Evolutionary conservation across 2,113 vertebrate genomes (phyloP).

Genomic region (Poeciliopsis retropinna): DNA sequence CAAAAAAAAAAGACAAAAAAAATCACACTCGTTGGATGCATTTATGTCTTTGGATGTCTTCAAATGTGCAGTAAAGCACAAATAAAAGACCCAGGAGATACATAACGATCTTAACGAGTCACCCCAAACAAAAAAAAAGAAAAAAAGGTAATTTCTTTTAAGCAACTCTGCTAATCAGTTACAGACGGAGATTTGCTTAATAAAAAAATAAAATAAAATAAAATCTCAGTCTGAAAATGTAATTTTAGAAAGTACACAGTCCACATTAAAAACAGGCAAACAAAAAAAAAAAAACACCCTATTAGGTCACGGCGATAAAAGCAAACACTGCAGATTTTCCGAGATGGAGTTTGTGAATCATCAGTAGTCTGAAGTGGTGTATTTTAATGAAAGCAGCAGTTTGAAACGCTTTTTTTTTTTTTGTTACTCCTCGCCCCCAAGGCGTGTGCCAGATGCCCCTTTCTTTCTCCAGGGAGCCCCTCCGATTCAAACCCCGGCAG

Average conservation of each 20-base stretch:
- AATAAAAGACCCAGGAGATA: background rate
- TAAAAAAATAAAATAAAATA: background rate
- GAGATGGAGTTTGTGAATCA: conserved; percentile 32
- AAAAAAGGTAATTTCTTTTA: background rate
- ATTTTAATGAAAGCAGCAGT: conserved; percentile 62
- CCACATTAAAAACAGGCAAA: background rate
- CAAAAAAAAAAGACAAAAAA: too few relatives aligned
- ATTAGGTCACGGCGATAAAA: background rate
- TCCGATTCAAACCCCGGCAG: conserved; percentile 75
- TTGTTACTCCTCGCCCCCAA: conserved; percentile 24
- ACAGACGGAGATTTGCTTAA: conserved; percentile 20
- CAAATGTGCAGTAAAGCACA: background rate
- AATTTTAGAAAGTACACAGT: conserved; percentile 18
- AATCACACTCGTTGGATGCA: background rate
- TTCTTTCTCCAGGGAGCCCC: conserved; percentile 67
- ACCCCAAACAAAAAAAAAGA: background rate
- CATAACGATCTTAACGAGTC: background rate
- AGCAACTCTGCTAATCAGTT: conserved; percentile 52
- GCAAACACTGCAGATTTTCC: conserved; percentile 14
- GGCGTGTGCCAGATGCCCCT: conserved; percentile 78
- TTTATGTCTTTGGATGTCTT: background rate
- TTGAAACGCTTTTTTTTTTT: conserved; percentile 20
- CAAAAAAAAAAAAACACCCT: background rate
- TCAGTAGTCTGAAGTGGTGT: conserved; percentile 56
- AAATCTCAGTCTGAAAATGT: conserved; percentile 29